phyloP scores from a whole-genome alignment of 2,888 invertebrate genomes.

The Papilio demoleus region DNA sequence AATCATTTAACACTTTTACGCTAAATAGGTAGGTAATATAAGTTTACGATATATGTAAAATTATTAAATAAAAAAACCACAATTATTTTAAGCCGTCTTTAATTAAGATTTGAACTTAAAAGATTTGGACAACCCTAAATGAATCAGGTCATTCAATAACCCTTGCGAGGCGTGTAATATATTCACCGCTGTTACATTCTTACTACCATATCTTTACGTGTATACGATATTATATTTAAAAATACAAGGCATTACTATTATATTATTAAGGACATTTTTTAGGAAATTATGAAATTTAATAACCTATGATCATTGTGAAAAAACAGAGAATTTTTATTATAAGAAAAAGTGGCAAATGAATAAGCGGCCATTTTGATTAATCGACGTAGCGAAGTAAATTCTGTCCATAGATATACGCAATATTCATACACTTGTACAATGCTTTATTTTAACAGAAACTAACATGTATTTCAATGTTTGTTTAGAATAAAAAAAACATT shows the following conservation, averaged over 20 bases:
- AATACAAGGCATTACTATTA: background rate
- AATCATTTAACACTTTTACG: background rate
- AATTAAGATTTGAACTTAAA: background rate
- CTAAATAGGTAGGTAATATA: too few species aligned
- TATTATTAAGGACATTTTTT: background rate
- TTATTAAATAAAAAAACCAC: background rate
- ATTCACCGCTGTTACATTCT: slow-evolving; percentile 23
- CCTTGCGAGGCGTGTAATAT: slow-evolving; percentile 31
- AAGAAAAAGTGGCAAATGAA: too few species aligned
- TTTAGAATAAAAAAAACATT: background rate
- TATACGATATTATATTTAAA: background rate
- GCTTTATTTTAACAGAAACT: too few species aligned
- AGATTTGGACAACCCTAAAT: slow-evolving; percentile 7
- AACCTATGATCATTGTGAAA: background rate
- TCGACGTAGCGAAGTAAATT: too few species aligned
- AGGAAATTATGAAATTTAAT: background rate
- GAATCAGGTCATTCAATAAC: slow-evolving; percentile 37
- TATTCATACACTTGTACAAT: too few species aligned
- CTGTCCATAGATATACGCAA: too few species aligned
- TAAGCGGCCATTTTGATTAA: too few species aligned
- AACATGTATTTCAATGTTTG: background rate
- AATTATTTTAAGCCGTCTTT: background rate
- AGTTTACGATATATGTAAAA: too few species aligned
- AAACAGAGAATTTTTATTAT: too few species aligned
- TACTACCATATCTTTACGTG: slow-evolving; percentile 8